Percentiles rank a stretch among this genome's conserved stretches.
These are phyloP conservation scores for Thomomys bottae DNA, from an alignment of 2,113 vertebrate genomes.

Conservation along the genomic window DNA sequence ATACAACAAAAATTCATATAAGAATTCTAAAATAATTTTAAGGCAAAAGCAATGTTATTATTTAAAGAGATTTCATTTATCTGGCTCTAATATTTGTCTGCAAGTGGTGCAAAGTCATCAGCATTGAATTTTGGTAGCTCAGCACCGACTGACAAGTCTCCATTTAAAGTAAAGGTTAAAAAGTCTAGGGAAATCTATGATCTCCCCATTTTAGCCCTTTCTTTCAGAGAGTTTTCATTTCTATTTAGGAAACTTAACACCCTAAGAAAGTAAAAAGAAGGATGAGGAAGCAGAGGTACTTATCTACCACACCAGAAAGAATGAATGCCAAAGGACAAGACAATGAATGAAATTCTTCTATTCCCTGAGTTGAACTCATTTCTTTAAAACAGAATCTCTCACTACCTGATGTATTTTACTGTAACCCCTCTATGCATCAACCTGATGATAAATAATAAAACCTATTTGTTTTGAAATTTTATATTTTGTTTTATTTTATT, in stretches of 20 bases:
- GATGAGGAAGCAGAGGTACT: not conserved
- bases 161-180: not conserved
- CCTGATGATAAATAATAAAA: too few species aligned
- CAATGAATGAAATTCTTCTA: fast-evolving
- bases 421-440: too few species aligned
- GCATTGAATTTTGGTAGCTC: not conserved
- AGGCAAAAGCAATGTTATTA: not conserved
- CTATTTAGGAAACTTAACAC: not conserved
- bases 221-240: not conserved
- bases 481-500: too few species aligned
- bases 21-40: not conserved
- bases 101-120: not conserved
- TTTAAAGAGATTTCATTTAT: not conserved
- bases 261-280: not conserved
- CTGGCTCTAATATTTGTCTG: not conserved
- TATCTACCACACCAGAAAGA: fast-evolving
- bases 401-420: too few species aligned
- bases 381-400: too few species aligned
- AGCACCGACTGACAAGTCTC: not conserved
- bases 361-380: not conserved
- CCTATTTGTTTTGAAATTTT: too few species aligned
- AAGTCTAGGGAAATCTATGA: not conserved
- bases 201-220: not conserved
- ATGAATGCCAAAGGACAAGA: fast-evolving
- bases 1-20: not conserved